Evolutionary conservation across 2,888 invertebrate species (phyloP), one percentile per base, ranked within the genome.

Genomic region (Girardia tigrina): DNA sequence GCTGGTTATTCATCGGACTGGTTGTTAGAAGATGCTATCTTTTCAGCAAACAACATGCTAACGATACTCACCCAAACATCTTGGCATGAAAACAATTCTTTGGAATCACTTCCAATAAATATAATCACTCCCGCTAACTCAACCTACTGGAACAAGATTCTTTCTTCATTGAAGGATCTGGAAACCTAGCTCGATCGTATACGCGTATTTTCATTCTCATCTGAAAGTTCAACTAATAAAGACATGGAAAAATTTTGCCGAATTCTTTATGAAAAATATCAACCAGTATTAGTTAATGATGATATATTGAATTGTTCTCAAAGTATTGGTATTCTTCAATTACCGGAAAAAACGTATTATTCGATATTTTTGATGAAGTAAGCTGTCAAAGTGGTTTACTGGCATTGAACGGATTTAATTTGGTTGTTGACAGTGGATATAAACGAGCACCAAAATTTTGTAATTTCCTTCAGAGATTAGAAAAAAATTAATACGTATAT

Each of bases 191-290:
- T 20, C 6, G 56, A 56, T n/a, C 4, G 8, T 8, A 23, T 56
- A 12, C 56, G 56, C n/a, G 56, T 56, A n/a, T 56, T 56, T 56
- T 56, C 56, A 56, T 56, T 56, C 23, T 56, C 56, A 56, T 56
- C 56, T n/a, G 56, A 56, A 56, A 56, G 4, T 56, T 2, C 4
- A 56, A 16, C 23, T n/a, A n/a, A n/a, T n/a, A n/a, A n/a, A 56
- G 56, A 56, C 4, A 56, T 56, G 4, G 56, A 56, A 12, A 23
- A 56, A 12, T 56, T 56, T n/a, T 12, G 56, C 23, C 4, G 23
- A 56, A 56, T 16, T 12, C 56, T 56, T 6, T 56, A 56, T 56
- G n/a, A 56, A n/a, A 56, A 56, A 12, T 56, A 12, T 56, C 8
- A 56, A 56, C n/a, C 56, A 56, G 23, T 56, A 8, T 56, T 56